A percentile compares a stretch with the other conserved stretches of the same genome.
These are phyloP conservation scores for Heliconius sara DNA, from an alignment of 2,888 invertebrate genomes.

Conservation along the genomic window DNA sequence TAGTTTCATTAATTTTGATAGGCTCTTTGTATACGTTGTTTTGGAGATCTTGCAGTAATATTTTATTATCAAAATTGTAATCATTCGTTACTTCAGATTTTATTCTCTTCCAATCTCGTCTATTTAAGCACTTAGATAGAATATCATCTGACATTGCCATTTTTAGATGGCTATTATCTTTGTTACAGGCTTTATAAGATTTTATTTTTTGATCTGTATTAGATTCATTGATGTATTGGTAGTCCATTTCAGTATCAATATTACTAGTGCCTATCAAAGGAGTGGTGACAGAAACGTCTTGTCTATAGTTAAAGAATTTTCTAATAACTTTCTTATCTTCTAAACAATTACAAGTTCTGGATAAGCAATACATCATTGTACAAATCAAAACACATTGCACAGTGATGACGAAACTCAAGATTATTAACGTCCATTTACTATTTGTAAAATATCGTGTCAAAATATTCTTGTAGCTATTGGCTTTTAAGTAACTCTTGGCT, in stretches of 20 bases:
- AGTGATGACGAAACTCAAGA: constrained; percentile 56
- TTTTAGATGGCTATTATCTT: constrained; percentile 60
- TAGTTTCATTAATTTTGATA: constrained; percentile 47
- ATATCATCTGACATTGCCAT: constrained; percentile 75
- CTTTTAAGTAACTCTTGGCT: background rate
- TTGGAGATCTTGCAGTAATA: constrained; percentile 10
- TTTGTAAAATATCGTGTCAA: constrained; percentile 44
- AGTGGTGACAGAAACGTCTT: constrained; percentile 73
- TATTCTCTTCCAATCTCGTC: constrained; percentile 69
- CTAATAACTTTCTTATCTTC: constrained; percentile 58
- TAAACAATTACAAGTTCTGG: constrained; percentile 55
- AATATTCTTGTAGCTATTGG: constrained; percentile 32
- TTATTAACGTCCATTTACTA: constrained; percentile 57
- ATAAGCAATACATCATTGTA: constrained; percentile 60
- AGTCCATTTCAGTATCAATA: constrained; percentile 69
- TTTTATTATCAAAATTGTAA: constrained; percentile 29
- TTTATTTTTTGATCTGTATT: constrained; percentile 67
- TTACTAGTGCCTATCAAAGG: constrained; percentile 71
- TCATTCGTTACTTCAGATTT: constrained; percentile 57
- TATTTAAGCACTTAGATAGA: constrained; percentile 70
- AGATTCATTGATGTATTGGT: constrained; percentile 64
- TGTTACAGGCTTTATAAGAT: constrained; percentile 74
- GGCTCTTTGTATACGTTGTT: constrained; percentile 27
- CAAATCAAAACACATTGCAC: constrained; percentile 67
- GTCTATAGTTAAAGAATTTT: constrained; percentile 67